Conservation (phyloP, 2,888 invertebrate species). For the Epinotia nisella region DNA sequence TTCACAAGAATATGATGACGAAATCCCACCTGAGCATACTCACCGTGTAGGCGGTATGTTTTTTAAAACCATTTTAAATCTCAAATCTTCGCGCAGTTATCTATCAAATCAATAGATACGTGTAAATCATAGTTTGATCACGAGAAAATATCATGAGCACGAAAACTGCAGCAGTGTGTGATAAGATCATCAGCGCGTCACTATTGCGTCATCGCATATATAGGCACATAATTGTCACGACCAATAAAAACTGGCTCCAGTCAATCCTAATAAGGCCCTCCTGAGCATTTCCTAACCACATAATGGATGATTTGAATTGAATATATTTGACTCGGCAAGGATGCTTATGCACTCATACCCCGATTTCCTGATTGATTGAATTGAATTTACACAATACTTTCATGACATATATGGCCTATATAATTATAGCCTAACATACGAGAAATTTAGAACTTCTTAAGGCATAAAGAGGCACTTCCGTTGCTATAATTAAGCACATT, state of each 20-base stretch:
- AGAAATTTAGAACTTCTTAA: conserved; percentile 61
- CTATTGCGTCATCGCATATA: conserved; percentile 10
- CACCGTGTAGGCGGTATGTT: background rate
- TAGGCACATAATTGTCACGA: conserved; percentile 12
- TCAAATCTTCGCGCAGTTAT: background rate
- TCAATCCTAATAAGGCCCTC: conserved; percentile 13
- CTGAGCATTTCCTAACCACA: conserved; percentile 26
- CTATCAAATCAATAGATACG: background rate
- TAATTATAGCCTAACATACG: conserved; percentile 50
- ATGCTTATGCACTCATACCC: conserved; percentile 8
- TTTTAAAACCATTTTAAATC: no score
- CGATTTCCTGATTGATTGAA: conserved; percentile 22
- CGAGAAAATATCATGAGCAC: conserved; percentile 6
- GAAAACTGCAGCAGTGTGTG: conserved; percentile 19
- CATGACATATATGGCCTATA: conserved; percentile 48
- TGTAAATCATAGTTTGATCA: background rate
- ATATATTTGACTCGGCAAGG: conserved; percentile 18
- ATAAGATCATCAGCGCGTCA: conserved; percentile 18
- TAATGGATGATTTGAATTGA: conserved; percentile 15
- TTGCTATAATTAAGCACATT: conserved; percentile 59
- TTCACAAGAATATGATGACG: background rate
- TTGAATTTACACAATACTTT: conserved; percentile 40
- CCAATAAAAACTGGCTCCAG: conserved; percentile 17
- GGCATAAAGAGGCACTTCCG: conserved; percentile 77
- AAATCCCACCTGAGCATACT: background rate